Conservation (phyloP, 2,888 invertebrate species). For the Trissolcus japonicus region DNA sequence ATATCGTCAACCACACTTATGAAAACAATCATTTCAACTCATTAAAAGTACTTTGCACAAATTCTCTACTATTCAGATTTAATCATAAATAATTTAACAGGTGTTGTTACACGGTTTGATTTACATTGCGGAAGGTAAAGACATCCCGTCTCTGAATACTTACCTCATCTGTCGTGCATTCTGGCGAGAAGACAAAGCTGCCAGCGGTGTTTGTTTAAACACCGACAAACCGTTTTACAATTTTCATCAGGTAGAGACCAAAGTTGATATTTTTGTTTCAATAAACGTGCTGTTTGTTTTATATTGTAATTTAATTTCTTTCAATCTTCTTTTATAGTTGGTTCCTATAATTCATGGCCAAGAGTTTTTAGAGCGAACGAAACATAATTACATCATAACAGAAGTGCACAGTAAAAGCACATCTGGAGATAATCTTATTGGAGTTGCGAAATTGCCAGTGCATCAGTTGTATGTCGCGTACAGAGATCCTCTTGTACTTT, state of each 20-base stretch:
- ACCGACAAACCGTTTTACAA: constrained; percentile 77
- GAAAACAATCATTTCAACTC: too few relatives aligned
- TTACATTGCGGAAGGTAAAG: constrained; percentile 77
- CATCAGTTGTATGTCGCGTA: constrained; percentile 81
- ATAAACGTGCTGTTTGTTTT: neutral
- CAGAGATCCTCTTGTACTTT: constrained; percentile 78
- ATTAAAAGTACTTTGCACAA: too few relatives aligned
- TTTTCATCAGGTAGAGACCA: constrained; percentile 75
- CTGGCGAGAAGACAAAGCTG: constrained; percentile 76
- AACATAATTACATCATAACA: constrained; percentile 78
- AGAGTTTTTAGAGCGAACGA: constrained; percentile 78
- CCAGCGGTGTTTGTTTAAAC: constrained; percentile 74
- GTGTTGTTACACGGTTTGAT: constrained; percentile 77
- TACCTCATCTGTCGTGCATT: constrained; percentile 77
- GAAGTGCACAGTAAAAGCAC: constrained; percentile 78
- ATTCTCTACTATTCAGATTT: too few relatives aligned
- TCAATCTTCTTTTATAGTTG: constrained; percentile 71
- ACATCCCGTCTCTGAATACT: constrained; percentile 73
- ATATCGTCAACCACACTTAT: constrained; percentile 13
- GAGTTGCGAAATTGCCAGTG: constrained; percentile 78
- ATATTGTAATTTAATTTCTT: constrained; percentile 4
- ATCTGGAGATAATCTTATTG: constrained; percentile 75
- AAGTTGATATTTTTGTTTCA: neutral
- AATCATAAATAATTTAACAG: constrained; percentile 47
- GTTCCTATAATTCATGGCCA: constrained; percentile 79